Conservation (phyloP, 2,113 vertebrate species). For the Cebus imitator region DNA sequence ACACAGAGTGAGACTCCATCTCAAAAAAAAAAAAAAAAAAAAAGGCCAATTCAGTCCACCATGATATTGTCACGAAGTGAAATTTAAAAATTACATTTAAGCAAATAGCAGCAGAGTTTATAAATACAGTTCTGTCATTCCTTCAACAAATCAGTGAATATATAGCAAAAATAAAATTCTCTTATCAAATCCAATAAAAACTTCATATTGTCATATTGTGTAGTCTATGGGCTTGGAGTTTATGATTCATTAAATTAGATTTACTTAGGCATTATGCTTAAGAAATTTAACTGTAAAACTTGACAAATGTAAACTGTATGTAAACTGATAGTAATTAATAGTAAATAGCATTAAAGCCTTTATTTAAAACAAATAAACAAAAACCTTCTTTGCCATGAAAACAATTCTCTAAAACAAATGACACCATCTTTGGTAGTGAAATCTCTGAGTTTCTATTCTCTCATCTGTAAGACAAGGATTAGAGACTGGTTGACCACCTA, state of each 20-base stretch:
- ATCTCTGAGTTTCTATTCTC: neutral
- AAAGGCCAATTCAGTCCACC: neutral
- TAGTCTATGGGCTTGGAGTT: neutral
- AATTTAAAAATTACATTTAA: constrained; percentile 28
- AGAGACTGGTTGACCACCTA: neutral
- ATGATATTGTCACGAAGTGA: neutral
- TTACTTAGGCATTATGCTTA: neutral
- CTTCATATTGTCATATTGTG: neutral
- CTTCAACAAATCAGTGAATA: neutral
- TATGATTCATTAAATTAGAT: neutral
- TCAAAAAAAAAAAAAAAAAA: no score
- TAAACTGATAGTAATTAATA: neutral
- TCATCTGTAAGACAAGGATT: neutral
- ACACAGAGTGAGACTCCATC: no score
- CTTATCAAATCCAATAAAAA: neutral
- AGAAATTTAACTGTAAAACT: neutral
- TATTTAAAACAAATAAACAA: neutral
- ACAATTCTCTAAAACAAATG: constrained; percentile 3
- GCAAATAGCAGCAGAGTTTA: neutral
- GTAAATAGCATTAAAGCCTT: neutral
- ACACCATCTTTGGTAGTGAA: neutral
- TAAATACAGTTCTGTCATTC: neutral
- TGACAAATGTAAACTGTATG: neutral
- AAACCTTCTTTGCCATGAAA: neutral
- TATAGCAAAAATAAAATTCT: neutral